A percentile compares a stretch with the other conserved stretches of the same genome.
Conservation (phyloP, 1,140 invertebrate species). For the Drosophila persimilis region DNA sequence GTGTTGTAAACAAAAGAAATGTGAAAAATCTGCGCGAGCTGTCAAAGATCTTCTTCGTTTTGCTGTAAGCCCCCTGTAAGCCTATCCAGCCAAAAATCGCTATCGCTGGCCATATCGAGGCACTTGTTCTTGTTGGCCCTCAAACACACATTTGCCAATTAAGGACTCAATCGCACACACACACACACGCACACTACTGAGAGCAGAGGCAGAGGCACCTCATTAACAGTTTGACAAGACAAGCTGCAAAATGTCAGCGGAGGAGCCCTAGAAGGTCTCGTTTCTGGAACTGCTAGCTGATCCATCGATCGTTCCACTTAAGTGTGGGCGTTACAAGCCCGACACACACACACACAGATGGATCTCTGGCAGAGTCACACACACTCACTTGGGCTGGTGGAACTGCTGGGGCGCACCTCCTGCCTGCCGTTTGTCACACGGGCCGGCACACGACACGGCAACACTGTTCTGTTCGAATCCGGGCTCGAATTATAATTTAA, state of each 20-base stretch:
- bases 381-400: constrained; percentile 13
- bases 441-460: constrained; percentile 16
- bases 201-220: constrained; percentile 18
- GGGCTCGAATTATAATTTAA: constrained; percentile 60
- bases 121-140: constrained; percentile 71
- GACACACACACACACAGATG: constrained; percentile 15
- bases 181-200: constrained; percentile 8
- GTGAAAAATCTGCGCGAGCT: constrained; percentile 9
- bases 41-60: background rate
- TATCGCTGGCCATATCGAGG: constrained; percentile 3
- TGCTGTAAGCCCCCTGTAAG: too few relatives aligned
- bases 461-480: constrained; percentile 8
- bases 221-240: constrained; percentile 50
- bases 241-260: constrained; percentile 37
- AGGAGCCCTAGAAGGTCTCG: background rate
- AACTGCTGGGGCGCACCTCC: constrained; percentile 38
- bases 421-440: constrained; percentile 21
- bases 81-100: background rate
- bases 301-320: constrained; percentile 18
- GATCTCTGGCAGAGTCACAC: constrained; percentile 4
- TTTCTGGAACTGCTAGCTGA: constrained; percentile 5
- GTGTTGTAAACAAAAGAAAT: too few relatives aligned
- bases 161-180: constrained; percentile 23
- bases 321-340: constrained; percentile 44
- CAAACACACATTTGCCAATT: constrained; percentile 40